Base-by-base conservation (phyloP, 1,140 invertebrate genomes). In the Drosophila kanapiae region DNA sequence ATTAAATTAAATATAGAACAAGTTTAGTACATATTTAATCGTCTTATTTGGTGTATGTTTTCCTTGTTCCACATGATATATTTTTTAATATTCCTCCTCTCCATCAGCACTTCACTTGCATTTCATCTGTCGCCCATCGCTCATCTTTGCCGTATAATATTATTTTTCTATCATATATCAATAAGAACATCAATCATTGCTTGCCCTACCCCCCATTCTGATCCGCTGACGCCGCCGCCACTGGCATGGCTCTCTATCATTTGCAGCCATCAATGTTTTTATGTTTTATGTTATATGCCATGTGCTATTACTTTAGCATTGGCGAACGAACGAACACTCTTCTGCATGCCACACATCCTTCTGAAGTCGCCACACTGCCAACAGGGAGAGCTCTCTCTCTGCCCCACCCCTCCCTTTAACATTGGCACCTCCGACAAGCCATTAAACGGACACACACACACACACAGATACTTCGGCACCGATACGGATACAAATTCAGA, bases 261-360 rank as follows among this genome's bases (percentile, higher is more conserved):
- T 78, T 58, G 64, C 64, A 88, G 83, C 67, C 84, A 87, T 87
- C 83, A 87, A 88, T 87, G 80, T 88, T 88, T 87, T 87, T 83
- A 87, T 87, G 82, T 74, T 23, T 23, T 78, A 59, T 75, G 47
- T 72, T 75, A 47, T 77, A 53, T 78, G 74, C 78, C 78, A 85
- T 87, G 84, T 88, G 84, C 84, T 88, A 87, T 88, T 88, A 87
- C 84, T 87, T 88, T 83, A 83, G 84, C 84, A 87, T 83, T 83
- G 83, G 63, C 83, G 75, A 63, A 67, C 67, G 75, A 63, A 67
- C 67, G 78, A 77, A 70, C 76, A 80, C 75, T 58, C 78, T 61
- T 58, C 78, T 61, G 53, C 51, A 77, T 63, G 65, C 57, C 75
- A 64, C 64, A 59, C 47, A 77, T 29, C 43, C 23, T 37, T 31